Evolutionary conservation across 2,888 invertebrate species (phyloP).

Genomic region (Hipparchia sbordonii): DNA sequence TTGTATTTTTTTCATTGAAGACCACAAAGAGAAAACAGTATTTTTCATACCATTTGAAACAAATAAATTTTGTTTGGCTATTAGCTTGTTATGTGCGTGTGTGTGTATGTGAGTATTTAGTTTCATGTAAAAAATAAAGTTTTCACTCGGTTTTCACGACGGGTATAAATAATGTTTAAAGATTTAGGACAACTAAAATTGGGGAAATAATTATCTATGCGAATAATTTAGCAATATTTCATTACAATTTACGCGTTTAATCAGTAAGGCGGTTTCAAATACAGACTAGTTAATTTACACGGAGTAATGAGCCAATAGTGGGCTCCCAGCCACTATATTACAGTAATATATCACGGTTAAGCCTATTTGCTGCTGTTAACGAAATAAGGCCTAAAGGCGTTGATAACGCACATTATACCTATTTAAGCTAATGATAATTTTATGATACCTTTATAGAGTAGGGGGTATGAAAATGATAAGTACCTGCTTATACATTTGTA

Average conservation of each 20-base stretch:
- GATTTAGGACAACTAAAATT: neutral
- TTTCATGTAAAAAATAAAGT: too few relatives aligned
- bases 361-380: constrained; percentile 29
- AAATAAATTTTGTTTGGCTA: too few relatives aligned
- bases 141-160: too few relatives aligned
- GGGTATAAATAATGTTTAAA: too few relatives aligned
- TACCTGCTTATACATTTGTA: neutral
- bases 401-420: constrained; percentile 11
- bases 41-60: too few relatives aligned
- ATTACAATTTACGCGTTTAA: constrained; percentile 25
- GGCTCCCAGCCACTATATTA: constrained; percentile 25
- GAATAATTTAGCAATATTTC: constrained; percentile 10
- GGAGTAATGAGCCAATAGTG: constrained; percentile 26
- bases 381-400: constrained; percentile 23
- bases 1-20: neutral
- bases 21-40: too few relatives aligned
- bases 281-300: constrained; percentile 27
- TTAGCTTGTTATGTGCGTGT: too few relatives aligned
- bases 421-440: constrained; percentile 17
- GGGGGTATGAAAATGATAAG: neutral
- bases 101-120: too few relatives aligned
- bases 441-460: neutral
- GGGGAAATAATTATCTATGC: neutral
- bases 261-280: constrained; percentile 24
- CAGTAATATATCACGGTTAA: constrained; percentile 27